These are phyloP conservation scores for Idaea biselata DNA, from an alignment of 2,888 invertebrate genomes.

Conservation along the genomic window DNA sequence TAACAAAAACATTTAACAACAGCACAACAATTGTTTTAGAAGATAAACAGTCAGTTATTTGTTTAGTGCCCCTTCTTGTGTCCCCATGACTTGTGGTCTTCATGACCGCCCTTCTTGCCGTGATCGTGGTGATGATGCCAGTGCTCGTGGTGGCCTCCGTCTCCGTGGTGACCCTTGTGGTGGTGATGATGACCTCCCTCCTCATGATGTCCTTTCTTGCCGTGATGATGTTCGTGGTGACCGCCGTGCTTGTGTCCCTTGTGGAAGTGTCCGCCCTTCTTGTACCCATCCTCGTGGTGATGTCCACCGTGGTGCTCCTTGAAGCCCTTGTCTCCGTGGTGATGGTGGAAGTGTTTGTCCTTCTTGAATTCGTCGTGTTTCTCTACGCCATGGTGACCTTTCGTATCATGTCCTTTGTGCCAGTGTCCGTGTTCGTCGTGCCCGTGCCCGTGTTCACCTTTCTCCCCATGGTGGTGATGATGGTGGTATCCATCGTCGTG, in stretches of 20 bases:
- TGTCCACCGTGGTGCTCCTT: constrained; percentile 89
- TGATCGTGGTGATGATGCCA: constrained; percentile 86
- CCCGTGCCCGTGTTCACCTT: constrained; percentile 82
- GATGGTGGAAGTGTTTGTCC: constrained; percentile 91
- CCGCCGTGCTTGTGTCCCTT: constrained; percentile 88
- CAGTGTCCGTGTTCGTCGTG: constrained; percentile 83
- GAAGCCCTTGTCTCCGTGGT: constrained; percentile 88
- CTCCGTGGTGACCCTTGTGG: constrained; percentile 88
- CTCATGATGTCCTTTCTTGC: constrained; percentile 88
- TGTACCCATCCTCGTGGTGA: constrained; percentile 88
- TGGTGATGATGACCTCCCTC: constrained; percentile 89
- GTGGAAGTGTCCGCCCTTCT: constrained; percentile 90
- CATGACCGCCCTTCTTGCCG: constrained; percentile 89
- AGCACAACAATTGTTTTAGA: background rate
- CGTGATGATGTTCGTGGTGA: constrained; percentile 88
- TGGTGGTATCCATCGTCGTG: constrained; percentile 84
- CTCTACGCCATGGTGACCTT: constrained; percentile 90
- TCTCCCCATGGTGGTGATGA: constrained; percentile 82
- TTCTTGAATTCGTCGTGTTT: constrained; percentile 91
- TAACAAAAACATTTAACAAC: constrained; percentile 44
- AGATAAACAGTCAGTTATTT: constrained; percentile 25
- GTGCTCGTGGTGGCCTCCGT: constrained; percentile 88
- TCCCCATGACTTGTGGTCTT: constrained; percentile 89
- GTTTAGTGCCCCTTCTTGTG: constrained; percentile 77
- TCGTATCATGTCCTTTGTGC: constrained; percentile 91